Evolutionary conservation across 2,113 vertebrate species (phyloP).

Genomic region (Embiotoca jacksoni): DNA sequence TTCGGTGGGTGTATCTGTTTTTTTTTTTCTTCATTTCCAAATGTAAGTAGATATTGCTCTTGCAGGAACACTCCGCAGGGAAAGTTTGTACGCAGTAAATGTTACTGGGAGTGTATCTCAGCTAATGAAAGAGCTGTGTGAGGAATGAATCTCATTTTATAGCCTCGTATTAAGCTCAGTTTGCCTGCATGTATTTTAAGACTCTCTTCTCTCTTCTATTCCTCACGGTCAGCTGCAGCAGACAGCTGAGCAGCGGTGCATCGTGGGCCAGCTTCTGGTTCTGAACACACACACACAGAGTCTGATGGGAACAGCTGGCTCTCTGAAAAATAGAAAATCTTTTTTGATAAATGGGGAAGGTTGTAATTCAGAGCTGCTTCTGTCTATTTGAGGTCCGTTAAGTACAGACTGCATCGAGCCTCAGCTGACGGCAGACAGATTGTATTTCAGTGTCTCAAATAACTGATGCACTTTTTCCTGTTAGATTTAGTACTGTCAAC

Average conservation of each 20-base stretch:
- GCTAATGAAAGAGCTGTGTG: constrained; percentile 68
- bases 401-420: constrained; percentile 64
- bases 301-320: constrained; percentile 56
- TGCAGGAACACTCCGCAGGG: neutral
- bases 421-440: constrained; percentile 31
- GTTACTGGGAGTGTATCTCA: constrained; percentile 21
- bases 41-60: constrained; percentile 1
- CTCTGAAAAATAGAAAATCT: constrained; percentile 62
- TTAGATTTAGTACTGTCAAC: constrained; percentile 20
- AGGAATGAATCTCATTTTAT: constrained; percentile 50
- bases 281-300: constrained; percentile 32
- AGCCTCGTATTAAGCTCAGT: constrained; percentile 53
- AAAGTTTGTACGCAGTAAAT: neutral
- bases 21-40: neutral
- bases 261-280: constrained; percentile 42
- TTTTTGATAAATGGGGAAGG: constrained; percentile 72
- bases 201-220: constrained; percentile 30
- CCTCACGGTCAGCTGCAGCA: constrained; percentile 55
- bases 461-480: constrained; percentile 26
- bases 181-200: constrained; percentile 69
- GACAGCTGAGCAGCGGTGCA: constrained; percentile 27
- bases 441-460: constrained; percentile 45
- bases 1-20: constrained; percentile 3
- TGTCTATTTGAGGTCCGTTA: constrained; percentile 72
- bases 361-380: constrained; percentile 73